Evolutionary conservation across 2,113 vertebrate species (phyloP), one percentile per base, ranked within the genome.

Genomic region (Scytalopus superciliaris): DNA sequence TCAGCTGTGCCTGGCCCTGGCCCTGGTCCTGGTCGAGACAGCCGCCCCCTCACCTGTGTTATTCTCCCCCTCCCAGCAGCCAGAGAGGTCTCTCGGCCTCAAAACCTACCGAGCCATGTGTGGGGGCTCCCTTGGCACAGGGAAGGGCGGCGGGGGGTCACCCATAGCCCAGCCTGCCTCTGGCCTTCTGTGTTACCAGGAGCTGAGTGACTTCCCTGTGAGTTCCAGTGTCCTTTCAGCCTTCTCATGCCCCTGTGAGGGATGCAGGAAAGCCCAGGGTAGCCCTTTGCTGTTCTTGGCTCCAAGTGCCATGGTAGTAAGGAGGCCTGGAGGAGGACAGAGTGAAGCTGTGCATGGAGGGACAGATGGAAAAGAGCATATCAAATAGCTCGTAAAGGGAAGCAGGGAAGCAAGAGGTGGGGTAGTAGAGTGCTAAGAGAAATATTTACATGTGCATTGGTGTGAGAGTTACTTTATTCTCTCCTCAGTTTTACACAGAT

Each of bases 221-320:
- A 42, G 7, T 45, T 35, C 9, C 8, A 5, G 35, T 11, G 37
- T 9, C 24, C 7, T 69, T 75, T 49, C 4, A 2, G 56, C 25
- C 28, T 42, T n/a, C 4, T 33, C 6, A 0, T 0, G 0, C 18
- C 23, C 10, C 33, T 35, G 0, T 10, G 11, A 50, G 24, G 40
- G 30, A 8, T 3, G 5, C 5, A 28, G 7, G 27, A 42, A 69
- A 52, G 42, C 4, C 7, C 44, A 31, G n/a, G 7, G 21, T 30
- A 47, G 19, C 31, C 15, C 6, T 62, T 47, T 33, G 47, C 5
- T 39, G 14, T 24, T 56, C 14, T 35, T 52, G 52, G 27, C 39
- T 28, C 9, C 42, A 64, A 59, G 13, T 33, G 5, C 33, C 6
- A 1, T 7, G 17, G 15, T 31, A 39, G n/a, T 5, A 63, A 72